A percentile compares a stretch with the other conserved stretches of the same genome.
These are phyloP conservation scores for Oxyruncus cristatus DNA, from an alignment of 2,113 vertebrate genomes.

Conservation along the genomic window DNA sequence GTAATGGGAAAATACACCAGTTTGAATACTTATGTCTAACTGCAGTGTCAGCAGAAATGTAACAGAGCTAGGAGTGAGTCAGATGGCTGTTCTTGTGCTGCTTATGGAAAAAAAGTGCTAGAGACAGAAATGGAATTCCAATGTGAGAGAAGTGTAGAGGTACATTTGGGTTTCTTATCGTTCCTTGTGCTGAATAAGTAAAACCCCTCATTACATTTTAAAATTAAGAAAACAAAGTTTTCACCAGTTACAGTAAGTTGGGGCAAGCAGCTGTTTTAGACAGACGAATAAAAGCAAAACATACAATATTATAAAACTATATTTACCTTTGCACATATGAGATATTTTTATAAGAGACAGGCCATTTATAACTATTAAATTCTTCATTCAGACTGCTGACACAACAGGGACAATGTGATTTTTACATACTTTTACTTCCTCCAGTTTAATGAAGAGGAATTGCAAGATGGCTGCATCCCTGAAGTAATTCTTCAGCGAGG, in stretches of 20 bases:
- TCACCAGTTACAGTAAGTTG: not conserved
- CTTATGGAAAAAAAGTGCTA: not conserved
- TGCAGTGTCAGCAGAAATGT: not conserved
- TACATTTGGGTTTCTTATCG: not conserved
- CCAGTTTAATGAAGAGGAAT: constrained; percentile 62
- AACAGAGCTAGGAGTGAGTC: not conserved
- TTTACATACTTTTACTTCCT: constrained; percentile 58
- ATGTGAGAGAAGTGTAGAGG: not conserved
- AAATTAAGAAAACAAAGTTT: not conserved
- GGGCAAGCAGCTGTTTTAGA: not conserved
- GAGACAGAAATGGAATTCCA: not conserved
- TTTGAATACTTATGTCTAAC: not conserved
- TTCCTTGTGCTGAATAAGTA: not conserved
- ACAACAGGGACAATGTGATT: constrained; percentile 52
- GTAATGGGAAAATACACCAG: not conserved
- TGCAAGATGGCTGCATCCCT: constrained; percentile 36
- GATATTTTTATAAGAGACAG: not conserved
- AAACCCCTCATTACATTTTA: not conserved
- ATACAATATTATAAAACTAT: not conserved
- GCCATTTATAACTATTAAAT: constrained; percentile 52
- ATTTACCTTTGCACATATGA: not conserved
- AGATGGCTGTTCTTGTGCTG: not conserved
- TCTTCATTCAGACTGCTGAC: constrained; percentile 28
- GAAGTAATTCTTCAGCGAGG: constrained; percentile 29
- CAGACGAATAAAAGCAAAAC: not conserved